These are phyloP conservation scores for Muscidifurax raptorellus DNA, from an alignment of 1,140 invertebrate species.

Conservation along the genomic window DNA sequence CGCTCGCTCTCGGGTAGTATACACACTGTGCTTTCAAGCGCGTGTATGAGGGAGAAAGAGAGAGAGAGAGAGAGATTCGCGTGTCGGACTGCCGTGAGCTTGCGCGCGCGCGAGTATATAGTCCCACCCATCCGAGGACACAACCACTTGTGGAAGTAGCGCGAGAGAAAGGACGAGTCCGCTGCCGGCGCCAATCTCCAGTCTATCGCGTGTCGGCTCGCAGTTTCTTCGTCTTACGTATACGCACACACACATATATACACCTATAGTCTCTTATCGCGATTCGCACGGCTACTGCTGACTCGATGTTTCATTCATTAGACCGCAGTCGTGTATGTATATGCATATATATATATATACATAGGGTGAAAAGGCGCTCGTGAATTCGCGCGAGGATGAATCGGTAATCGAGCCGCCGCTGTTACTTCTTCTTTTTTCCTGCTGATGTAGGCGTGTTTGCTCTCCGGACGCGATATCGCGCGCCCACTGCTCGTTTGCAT, in stretches of 20 bases:
- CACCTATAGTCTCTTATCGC: neutral
- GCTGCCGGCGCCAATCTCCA: neutral
- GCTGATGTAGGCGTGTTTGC: too few relatives aligned
- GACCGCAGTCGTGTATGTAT: neutral
- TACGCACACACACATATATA: too few relatives aligned
- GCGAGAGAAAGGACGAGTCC: constrained; percentile 19
- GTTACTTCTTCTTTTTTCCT: neutral
- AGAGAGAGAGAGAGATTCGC: constrained; percentile 7
- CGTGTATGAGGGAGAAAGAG: neutral
- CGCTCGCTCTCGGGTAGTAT: neutral
- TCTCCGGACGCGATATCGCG: too few relatives aligned
- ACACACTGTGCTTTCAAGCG: neutral
- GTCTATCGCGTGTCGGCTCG: constrained; percentile 44
- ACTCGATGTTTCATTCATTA: constrained; percentile 48
- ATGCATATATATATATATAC: neutral
- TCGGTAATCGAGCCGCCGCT: neutral
- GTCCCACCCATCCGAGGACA: constrained; percentile 52
- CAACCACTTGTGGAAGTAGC: constrained; percentile 72
- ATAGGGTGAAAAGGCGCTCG: neutral
- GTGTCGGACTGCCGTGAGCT: constrained; percentile 1
- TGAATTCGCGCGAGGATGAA: neutral
- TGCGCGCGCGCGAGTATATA: neutral
- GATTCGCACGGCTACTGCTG: neutral
- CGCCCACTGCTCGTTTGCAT: too few relatives aligned
- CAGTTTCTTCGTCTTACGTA: constrained; percentile 16